Conservation (phyloP, 2,888 invertebrate genomes). For the Cheilosia grossa region DNA sequence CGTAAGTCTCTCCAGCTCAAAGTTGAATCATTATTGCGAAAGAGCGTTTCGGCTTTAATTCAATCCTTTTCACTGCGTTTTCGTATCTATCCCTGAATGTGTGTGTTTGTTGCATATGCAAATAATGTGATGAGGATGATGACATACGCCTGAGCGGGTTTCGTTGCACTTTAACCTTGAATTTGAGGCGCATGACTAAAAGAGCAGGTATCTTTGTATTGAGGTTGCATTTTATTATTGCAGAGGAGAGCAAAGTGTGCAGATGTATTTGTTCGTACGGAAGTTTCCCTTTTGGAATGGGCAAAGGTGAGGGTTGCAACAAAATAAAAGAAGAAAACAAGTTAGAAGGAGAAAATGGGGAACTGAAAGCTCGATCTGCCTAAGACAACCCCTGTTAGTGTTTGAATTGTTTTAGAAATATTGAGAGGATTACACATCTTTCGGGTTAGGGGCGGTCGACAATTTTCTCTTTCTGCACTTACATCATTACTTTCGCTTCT, state of each 20-base stretch:
- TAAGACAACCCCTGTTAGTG: conserved; percentile 5
- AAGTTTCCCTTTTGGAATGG: conserved; percentile 71
- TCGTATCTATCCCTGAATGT: background rate
- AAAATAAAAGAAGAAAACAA: conserved; percentile 7
- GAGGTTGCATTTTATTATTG: background rate
- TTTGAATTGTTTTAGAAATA: conserved; percentile 62
- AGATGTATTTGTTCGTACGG: conserved; percentile 53
- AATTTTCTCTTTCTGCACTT: conserved; percentile 74
- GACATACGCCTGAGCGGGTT: conserved; percentile 76
- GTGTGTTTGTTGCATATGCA: conserved; percentile 42
- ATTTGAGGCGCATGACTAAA: conserved; percentile 76
- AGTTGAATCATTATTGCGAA: conserved; percentile 33
- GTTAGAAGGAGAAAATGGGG: conserved; percentile 16
- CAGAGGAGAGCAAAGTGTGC: conserved; percentile 4
- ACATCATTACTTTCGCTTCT: conserved; percentile 76
- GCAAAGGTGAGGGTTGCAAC: conserved; percentile 72
- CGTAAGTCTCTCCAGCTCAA: conserved; percentile 17
- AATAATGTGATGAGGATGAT: conserved; percentile 50
- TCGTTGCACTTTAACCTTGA: conserved; percentile 84
- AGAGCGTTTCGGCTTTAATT: conserved; percentile 39
- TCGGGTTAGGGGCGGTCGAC: conserved; percentile 37
- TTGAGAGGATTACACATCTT: background rate
- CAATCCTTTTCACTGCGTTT: conserved; percentile 31
- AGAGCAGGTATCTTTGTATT: conserved; percentile 57
- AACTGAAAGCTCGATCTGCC: conserved; percentile 49